Evolutionary conservation across 2,888 invertebrate genomes (phyloP).

Genomic region (Criorhina ranunculi): DNA sequence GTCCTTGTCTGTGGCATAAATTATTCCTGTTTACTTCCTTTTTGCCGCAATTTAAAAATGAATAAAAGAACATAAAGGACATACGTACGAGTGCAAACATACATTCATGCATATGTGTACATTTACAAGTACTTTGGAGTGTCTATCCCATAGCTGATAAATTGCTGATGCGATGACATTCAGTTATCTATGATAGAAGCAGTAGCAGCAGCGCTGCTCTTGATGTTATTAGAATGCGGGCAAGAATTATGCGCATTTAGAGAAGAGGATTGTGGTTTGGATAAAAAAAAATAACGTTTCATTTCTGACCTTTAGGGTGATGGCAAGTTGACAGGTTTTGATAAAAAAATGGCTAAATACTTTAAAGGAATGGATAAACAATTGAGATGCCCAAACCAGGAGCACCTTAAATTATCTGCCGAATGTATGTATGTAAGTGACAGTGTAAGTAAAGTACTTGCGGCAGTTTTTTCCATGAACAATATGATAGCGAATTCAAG

Average conservation of each 20-base stretch:
- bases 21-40: constrained; percentile 68
- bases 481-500: no score
- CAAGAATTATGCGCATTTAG: constrained; percentile 41
- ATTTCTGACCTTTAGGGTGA: constrained; percentile 54
- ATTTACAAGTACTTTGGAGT: constrained; percentile 16
- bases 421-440: no score
- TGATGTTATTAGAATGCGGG: constrained; percentile 33
- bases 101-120: background rate
- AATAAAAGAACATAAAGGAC: constrained; percentile 15
- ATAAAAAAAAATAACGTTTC: constrained; percentile 13
- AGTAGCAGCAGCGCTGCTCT: constrained; percentile 13
- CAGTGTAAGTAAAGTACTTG: no score
- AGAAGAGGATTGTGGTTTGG: constrained; percentile 34
- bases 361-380: background rate
- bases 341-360: background rate
- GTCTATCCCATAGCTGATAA: constrained; percentile 33
- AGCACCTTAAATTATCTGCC: no score
- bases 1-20: constrained; percentile 60
- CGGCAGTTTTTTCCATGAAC: no score
- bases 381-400: background rate
- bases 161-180: constrained; percentile 52
- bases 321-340: constrained; percentile 33
- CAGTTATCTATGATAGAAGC: constrained; percentile 31
- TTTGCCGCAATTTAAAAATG: constrained; percentile 65
- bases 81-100: no score